Evolutionary conservation across 2,113 vertebrate genomes (phyloP), one percentile per base, ranked within the genome.

Genomic region (Anoplopoma fimbria): DNA sequence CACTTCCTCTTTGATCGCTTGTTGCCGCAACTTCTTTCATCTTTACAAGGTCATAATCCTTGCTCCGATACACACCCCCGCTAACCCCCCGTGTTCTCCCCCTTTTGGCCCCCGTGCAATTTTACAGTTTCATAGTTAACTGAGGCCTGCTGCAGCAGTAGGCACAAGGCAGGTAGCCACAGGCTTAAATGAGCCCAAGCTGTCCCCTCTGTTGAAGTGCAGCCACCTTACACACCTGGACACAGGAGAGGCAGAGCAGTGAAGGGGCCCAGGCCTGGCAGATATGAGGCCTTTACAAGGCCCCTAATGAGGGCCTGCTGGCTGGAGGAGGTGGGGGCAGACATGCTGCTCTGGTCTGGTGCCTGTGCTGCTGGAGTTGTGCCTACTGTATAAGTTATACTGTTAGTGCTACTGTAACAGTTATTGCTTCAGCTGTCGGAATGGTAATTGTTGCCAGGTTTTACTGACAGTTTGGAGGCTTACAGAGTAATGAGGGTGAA

Each of bases 1-100:
- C 90, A 86, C 91, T 94, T 94, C 86, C 92, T 93, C 94, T 96
- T 95, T 95, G 95, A 95, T 95, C 88, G 90, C 91, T 89, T 86
- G 86, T 90, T 93, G 93, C 90, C 69, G 55, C 81, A 61, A 85
- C 64, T 82, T 81, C 94, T 96, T 96, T 96, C 93, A 96, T 96
- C 92, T 96, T 95, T 95, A 95, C 88, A 91, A 93, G 95, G 94
- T 95, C 93, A 88, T 95, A 95, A 95, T 96, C 92, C 92, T 77
- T 88, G 86, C 85, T 89, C 92, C 86, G 90, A 83, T 78, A 45
- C 72, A 57, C 91, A 77, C 90, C 89, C 87, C 83, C 49, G 73
- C 65, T 70, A 81, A 49, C 75, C 82, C 81, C 79, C 64, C 4
- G 1, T 68, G 63, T 69, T 62, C 76, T 68, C 77, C 83, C 74